phyloP scores from a whole-genome alignment of 1,140 invertebrate species.

The Ceratoteleas bidentatus region DNA sequence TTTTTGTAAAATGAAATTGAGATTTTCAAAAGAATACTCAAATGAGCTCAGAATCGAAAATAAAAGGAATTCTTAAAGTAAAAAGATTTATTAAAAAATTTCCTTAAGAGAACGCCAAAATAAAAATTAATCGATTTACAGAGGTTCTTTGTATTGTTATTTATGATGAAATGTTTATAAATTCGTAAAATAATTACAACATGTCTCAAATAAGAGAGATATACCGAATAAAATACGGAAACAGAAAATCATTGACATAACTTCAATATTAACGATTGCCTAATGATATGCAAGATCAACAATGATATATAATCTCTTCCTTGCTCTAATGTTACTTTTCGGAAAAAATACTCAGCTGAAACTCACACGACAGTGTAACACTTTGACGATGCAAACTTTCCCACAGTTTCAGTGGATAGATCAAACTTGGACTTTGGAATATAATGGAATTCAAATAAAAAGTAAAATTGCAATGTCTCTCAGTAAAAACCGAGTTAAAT shows the following conservation, averaged over 20 bases:
- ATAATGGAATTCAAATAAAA: no score
- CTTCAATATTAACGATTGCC: slow-evolving; percentile 46
- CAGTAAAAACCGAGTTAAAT: no score
- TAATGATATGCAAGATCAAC: slow-evolving; percentile 61
- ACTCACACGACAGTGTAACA: no score
- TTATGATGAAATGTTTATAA: slow-evolving; percentile 27
- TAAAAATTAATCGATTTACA: slow-evolving; percentile 6
- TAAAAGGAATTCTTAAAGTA: no score
- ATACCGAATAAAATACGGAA: slow-evolving; percentile 45
- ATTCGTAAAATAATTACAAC: slow-evolving; percentile 26
- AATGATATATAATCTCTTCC: slow-evolving; percentile 37
- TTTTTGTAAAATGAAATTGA: no score
- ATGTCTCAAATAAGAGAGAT: slow-evolving; percentile 12
- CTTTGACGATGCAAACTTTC: no score
- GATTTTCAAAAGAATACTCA: not conserved
- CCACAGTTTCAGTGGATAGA: no score
- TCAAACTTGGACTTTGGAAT: no score
- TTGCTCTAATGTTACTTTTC: not conserved
- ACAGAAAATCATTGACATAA: slow-evolving; percentile 42
- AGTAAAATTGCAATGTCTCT: no score
- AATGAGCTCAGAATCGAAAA: not conserved
- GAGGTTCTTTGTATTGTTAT: not conserved
- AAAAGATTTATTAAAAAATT: slow-evolving; percentile 1
- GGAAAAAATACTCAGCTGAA: no score
- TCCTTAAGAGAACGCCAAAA: not conserved